phyloP scores from a whole-genome alignment of 2,113 vertebrate species.

The Cavia porcellus region DNA sequence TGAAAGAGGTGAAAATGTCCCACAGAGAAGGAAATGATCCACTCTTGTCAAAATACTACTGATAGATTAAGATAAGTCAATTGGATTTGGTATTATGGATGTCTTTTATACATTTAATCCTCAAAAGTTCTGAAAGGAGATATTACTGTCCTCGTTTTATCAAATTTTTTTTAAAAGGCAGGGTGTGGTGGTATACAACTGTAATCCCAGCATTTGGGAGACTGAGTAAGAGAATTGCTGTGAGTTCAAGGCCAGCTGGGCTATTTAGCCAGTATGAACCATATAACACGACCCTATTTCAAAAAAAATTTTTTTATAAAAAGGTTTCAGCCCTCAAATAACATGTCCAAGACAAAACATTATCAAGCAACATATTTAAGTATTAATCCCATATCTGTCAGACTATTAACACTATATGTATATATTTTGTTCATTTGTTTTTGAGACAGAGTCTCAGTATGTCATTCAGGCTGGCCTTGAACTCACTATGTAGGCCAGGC shows the following conservation, averaged over 20 bases:
- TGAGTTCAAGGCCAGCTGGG: too few relatives aligned
- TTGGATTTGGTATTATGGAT: background rate
- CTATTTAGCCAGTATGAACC: too few relatives aligned
- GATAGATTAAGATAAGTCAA: background rate
- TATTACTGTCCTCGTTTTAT: constrained; percentile 6
- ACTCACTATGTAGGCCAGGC: too few relatives aligned
- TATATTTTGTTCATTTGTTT: too few relatives aligned
- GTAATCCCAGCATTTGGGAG: too few relatives aligned
- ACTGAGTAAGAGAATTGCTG: too few relatives aligned
- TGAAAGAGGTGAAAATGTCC: background rate
- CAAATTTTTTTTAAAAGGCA: background rate
- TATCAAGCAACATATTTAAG: background rate
- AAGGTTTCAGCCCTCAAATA: background rate
- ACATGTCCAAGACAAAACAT: background rate
- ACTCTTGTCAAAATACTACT: background rate
- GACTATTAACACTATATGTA: background rate
- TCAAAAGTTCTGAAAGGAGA: background rate
- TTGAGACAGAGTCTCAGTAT: too few relatives aligned
- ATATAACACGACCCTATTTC: background rate
- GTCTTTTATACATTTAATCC: constrained; percentile 13
- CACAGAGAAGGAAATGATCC: background rate
- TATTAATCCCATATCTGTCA: background rate
- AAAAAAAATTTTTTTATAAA: background rate
- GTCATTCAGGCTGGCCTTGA: too few relatives aligned
- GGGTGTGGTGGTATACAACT: too few relatives aligned